Base-by-base conservation (phyloP, 2,888 invertebrate genomes). In the Lepidocyrtinus sp. region DNA sequence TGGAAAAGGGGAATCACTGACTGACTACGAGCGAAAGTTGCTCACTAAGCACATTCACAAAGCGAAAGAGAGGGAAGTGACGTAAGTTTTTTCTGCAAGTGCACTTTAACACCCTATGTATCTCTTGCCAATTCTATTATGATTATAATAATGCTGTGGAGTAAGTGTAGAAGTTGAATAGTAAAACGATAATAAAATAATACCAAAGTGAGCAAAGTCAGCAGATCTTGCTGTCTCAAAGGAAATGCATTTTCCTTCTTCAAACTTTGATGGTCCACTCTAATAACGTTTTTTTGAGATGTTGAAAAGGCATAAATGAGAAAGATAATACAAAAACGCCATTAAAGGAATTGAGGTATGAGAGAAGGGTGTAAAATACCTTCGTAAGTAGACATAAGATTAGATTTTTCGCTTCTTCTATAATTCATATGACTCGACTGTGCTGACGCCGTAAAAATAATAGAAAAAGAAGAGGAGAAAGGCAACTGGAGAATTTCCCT, bases 341-440 rank as follows among this genome's bases (percentile, higher is more conserved):
- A 59, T 59, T 59, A 59, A 59, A 59, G 22, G 59, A 59, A 59
- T 59, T 59, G 59, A 59, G 59, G 59, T 59, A 59, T 59, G 45
- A 59, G 22, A 68, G 65, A 61, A 77, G 77, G 77, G 71, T 77
- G 77, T 27, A 61, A 77, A 77, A 71, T 71, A 77, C 67, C 65
- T 67, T 59, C 1, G 59, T 59, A 65, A 64, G 71, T 59, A 77
- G 71, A 59, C 77, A 67, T 70, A 71, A 72, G 77, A 77, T 77
- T 77, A 77, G 71, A 77, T 77, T 77, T 75, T 59, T 27, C 50
- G 21, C 21, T 46, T 25, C 27, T n/a, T 22, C 61, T 12, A 59
- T 55, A 55, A 67, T n/a, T 24, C 59, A 61, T 59, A 27, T 67
- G 19, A 63, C 73, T 24, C 21, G 1, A 3, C 24, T 12, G 45